These are phyloP conservation scores for Nemapogon koenigi DNA, from an alignment of 2,888 invertebrate genomes.

Conservation along the genomic window DNA sequence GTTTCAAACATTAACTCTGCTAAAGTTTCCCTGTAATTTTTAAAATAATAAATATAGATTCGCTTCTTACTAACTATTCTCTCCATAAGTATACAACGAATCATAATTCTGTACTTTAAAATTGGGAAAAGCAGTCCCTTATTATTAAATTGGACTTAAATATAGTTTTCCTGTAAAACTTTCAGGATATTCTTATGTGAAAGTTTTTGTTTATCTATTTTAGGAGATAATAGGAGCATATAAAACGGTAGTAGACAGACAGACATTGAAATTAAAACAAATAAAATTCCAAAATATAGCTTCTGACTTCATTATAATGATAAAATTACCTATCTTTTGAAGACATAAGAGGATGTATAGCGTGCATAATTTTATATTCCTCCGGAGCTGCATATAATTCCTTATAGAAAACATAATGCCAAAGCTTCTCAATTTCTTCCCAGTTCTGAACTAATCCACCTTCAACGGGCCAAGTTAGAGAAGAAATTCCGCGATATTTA, in stretches of 20 bases:
- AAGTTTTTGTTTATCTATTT: no score
- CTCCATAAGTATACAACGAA: no score
- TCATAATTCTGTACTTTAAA: no score
- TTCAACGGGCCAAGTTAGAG: conserved; percentile 77
- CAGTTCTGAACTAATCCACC: conserved; percentile 81
- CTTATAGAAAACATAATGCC: conserved; percentile 87
- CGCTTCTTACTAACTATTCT: background rate
- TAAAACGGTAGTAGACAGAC: no score
- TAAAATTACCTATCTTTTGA: conserved; percentile 73
- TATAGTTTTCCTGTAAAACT: no score
- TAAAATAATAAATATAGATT: background rate
- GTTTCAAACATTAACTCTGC: conserved; percentile 59
- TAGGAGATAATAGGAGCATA: no score
- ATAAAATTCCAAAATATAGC: no score
- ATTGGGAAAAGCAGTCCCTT: no score
- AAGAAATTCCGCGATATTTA: conserved; percentile 48
- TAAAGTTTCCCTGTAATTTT: conserved; percentile 71
- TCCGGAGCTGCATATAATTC: conserved; percentile 83
- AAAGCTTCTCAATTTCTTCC: conserved; percentile 90
- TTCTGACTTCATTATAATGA: no score
- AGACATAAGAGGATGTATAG: conserved; percentile 82
- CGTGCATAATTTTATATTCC: conserved; percentile 77
- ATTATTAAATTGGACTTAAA: no score
- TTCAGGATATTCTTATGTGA: no score
- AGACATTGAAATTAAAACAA: no score